Percentiles rank a stretch among this genome's conserved stretches.
Conservation (phyloP, 2,797 vertebrate genomes). For the Furcifer pardalis region DNA sequence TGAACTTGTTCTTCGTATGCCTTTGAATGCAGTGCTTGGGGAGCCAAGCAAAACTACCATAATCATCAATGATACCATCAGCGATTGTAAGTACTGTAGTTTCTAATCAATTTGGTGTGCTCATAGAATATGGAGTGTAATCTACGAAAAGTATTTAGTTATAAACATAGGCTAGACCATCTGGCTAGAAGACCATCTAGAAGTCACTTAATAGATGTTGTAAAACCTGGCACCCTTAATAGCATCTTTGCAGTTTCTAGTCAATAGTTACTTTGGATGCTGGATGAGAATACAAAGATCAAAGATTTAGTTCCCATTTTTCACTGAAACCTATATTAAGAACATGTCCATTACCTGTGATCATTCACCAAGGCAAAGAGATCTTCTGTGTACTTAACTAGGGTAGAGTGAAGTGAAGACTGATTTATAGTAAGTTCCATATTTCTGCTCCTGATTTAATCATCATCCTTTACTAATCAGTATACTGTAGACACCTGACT, state of each 20-base stretch:
- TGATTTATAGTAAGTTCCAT: background rate
- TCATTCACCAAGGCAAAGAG: background rate
- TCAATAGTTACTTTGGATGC: background rate
- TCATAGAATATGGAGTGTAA: no score
- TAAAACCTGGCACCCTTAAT: background rate
- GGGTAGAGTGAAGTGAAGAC: background rate
- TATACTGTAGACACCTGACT: background rate
- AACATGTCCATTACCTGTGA: background rate
- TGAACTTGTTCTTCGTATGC: conserved; percentile 86
- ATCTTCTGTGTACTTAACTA: background rate
- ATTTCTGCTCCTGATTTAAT: background rate
- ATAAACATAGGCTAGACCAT: no score
- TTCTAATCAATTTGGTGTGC: no score
- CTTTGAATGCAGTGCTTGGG: conserved; percentile 82
- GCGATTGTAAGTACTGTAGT: conserved; percentile 77
- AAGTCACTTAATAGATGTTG: background rate
- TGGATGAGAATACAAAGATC: background rate
- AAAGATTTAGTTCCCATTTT: background rate
- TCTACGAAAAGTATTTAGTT: no score
- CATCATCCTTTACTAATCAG: background rate
- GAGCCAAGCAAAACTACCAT: conserved; percentile 85
- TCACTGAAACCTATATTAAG: background rate
- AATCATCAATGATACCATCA: conserved; percentile 83
- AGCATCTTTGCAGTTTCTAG: background rate
- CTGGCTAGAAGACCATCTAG: no score